Base-by-base conservation (phyloP, 2,888 invertebrate species). In the Epiperipatus broadwayi region DNA sequence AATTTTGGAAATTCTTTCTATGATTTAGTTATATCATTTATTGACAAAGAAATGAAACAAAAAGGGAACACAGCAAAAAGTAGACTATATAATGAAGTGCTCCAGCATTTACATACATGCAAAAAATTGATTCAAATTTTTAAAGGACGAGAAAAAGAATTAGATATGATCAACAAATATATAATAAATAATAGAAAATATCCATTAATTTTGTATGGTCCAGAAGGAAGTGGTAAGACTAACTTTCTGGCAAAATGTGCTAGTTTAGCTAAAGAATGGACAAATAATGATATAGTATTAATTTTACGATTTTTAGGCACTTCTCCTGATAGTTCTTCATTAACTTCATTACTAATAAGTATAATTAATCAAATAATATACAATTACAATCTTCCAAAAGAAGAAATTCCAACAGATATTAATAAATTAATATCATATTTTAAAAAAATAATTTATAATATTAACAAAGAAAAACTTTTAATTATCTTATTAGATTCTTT, bases 181-280 rank as follows among this genome's bases (percentile, higher is more conserved):
- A 81, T 89, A 75, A 66, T 74, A 49, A 79, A 76, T 32, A 46
- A 46, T 29, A 78, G 77, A 12, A 80, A 81, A 52, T 80, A 84
- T 53, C 87, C 91, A 1, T 63, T 91, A 42, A 80, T 91, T 15
- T 63, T 93, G 40, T 84, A 84, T 56, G 95, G 95, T 22, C 85
- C 85, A 61, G 84, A 91, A 53, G 95, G 95, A 29, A 93, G 93
- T 54, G 95, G 95, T 0, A 97, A 97, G 61, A 95, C 95, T 1
- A 93, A 93, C 14, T 65, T 95, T 1, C 64, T 95, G 41, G 79
- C 95, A 1, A 89, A 89, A 61, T 78, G 81, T 43, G 85, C 89
- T 1, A 78, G 80, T 18, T 68, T 78, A 58, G 47, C 50, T 78
- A 79, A 75, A 78, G 44, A 64, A 8, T 53, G 52, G 52, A 43